These are phyloP conservation scores for Mamestra configurata DNA, from an alignment of 1,140 invertebrate species.

Conservation along the genomic window DNA sequence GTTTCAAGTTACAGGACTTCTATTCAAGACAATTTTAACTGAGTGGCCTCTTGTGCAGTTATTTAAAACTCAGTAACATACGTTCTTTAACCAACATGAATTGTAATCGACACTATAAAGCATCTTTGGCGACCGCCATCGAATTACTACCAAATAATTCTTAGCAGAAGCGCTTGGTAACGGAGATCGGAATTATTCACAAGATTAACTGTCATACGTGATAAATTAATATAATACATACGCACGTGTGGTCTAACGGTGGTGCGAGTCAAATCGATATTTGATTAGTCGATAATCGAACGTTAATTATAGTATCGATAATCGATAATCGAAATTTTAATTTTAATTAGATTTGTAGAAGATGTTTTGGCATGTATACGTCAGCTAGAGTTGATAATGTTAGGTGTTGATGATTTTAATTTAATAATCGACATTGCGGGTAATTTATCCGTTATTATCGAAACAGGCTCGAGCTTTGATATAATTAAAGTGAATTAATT, in stretches of 20 bases:
- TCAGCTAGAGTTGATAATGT: not conserved
- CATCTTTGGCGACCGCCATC: not conserved
- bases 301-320: constrained; percentile 46
- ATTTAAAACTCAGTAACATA: too few species aligned
- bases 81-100: not conserved
- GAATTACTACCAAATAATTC: constrained; percentile 33
- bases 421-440: not conserved
- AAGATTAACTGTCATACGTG: constrained; percentile 55
- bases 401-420: not conserved
- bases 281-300: constrained; percentile 57
- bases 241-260: constrained; percentile 55
- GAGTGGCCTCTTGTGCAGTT: too few species aligned
- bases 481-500: constrained; percentile 1
- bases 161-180: constrained; percentile 33
- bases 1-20: too few species aligned
- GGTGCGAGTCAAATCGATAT: constrained; percentile 57
- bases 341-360: constrained; percentile 35
- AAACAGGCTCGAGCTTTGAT: not conserved
- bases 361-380: constrained; percentile 25
- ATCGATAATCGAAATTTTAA: constrained; percentile 5
- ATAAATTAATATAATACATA: constrained; percentile 54
- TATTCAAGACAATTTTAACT: too few species aligned
- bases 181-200: constrained; percentile 41
- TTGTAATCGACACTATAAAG: not conserved
- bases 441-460: not conserved